These are phyloP conservation scores for Slavum lentiscoides DNA, from an alignment of 2,888 invertebrate genomes.

Conservation along the genomic window DNA sequence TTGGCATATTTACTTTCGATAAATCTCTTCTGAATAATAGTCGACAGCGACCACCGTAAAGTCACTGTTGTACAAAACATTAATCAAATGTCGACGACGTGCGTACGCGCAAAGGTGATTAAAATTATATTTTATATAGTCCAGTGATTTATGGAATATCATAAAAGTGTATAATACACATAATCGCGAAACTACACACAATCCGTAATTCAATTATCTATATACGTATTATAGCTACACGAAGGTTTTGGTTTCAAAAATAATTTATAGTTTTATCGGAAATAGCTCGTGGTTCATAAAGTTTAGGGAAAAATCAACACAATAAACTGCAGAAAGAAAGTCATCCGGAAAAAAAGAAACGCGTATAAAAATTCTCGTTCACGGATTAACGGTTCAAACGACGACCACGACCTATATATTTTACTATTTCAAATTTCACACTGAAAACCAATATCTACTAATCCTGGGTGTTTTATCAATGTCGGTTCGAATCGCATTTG, in stretches of 20 bases:
- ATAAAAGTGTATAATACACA: background rate
- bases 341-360: too few relatives aligned
- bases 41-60: constrained; percentile 3
- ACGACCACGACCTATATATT: too few relatives aligned
- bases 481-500: too few relatives aligned
- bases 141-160: constrained; percentile 29
- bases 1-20: constrained; percentile 1
- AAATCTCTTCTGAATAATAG: constrained; percentile 28
- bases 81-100: constrained; percentile 19
- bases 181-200: constrained; percentile 1
- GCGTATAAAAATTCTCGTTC: too few relatives aligned
- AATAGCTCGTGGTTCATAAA: background rate
- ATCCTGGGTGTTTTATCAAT: too few relatives aligned
- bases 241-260: background rate
- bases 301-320: background rate
- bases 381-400: too few relatives aligned
- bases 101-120: constrained; percentile 25
- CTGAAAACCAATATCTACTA: too few relatives aligned
- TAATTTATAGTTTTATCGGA: constrained; percentile 12
- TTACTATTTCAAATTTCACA: too few relatives aligned
- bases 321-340: background rate
- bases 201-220: constrained; percentile 11
- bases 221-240: background rate
- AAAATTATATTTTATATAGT: constrained; percentile 35
- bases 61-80: constrained; percentile 9